Evolutionary conservation across 2,888 invertebrate species (phyloP), one percentile per base, ranked within the genome.

Genomic region (Drosophila subquinaria): DNA sequence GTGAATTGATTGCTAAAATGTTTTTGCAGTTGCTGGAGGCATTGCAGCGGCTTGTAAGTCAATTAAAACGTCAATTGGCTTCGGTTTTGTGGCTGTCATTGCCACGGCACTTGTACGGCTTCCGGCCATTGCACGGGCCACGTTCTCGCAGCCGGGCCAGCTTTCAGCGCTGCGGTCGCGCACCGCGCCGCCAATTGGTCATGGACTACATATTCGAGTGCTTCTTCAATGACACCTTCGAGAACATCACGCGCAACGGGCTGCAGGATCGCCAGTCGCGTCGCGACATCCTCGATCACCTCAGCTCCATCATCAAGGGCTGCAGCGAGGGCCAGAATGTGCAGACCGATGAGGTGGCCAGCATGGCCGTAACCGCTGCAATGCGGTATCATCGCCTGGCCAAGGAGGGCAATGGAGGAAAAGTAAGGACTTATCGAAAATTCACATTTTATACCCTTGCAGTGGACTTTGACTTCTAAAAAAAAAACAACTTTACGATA

Each of bases 121-220:
- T 88, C 81, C 73, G 76, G 60, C 51, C 59, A 40, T 68, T 79
- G 81, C 43, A 67, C 38, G 62, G 60, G 35, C 53, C 63, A 48
- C 69, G 57, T 30, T 78, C 71, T 13, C 61, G n/a, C n/a, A 50
- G 66, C 38, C 71, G 86, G 35, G 75, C 87, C 57, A 69, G 60
- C 57, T 65, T 73, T 36, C 87, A 82, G 70, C 56, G 47, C 20
- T 69, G 78, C 45, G 63, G 86, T 27, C 53, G 50, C 17, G 35
- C 48, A 11, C 43, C 61, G 45, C 72, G 89, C 10, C 75, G 82
- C 27, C 70, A 63, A 13, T 68, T 87, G 66, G 83, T 87, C 71
- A 97, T 97, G 97, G 96, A 97, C 92, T 94, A 95, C 75, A 94
- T 96, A 81, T 95, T 97, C 93, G 95, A 96, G 79, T 95, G 95